Conservation (phyloP, 2,888 invertebrate genomes). For the Sarcophaga subvicina region DNA sequence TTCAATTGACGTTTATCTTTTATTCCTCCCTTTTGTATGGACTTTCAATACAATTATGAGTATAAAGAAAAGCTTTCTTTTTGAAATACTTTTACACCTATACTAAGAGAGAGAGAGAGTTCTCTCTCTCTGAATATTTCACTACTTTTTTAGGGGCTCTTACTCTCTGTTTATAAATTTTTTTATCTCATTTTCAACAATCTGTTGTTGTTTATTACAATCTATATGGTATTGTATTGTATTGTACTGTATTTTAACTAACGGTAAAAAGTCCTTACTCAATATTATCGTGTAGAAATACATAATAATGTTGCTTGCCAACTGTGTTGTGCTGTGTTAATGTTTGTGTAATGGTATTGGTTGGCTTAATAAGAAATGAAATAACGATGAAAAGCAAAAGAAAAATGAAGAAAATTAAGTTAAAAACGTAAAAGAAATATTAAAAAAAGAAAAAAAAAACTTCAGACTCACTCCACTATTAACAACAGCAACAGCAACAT, state of each 20-base stretch:
- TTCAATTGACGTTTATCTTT: conserved; percentile 60
- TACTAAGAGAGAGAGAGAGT: too few relatives aligned
- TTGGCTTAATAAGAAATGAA: conserved; percentile 34
- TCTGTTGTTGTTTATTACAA: too few relatives aligned
- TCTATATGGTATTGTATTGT: too few relatives aligned
- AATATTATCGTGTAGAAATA: background rate
- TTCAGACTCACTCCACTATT: conserved; percentile 36
- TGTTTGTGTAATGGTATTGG: background rate
- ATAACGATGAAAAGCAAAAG: conserved; percentile 13
- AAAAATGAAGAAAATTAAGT: conserved; percentile 51
- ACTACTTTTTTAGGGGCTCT: background rate
- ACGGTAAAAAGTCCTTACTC: conserved; percentile 43
- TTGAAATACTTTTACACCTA: conserved; percentile 16
- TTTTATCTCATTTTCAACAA: too few relatives aligned
- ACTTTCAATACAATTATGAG: conserved; percentile 44
- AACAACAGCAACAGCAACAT: conserved; percentile 28
- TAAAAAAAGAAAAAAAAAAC: conserved; percentile 19
- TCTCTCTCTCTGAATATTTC: background rate
- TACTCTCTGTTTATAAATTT: conserved; percentile 21
- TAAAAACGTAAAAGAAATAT: conserved; percentile 34
- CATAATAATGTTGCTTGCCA: too few relatives aligned
- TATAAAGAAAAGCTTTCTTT: conserved; percentile 51
- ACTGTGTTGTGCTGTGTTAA: too few relatives aligned
- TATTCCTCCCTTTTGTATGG: conserved; percentile 25
- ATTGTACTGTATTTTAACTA: too few relatives aligned